These are phyloP conservation scores for Palythoa caribaeorum DNA, from an alignment of 92 coral and sea anemone genomes.

Conservation along the genomic window DNA sequence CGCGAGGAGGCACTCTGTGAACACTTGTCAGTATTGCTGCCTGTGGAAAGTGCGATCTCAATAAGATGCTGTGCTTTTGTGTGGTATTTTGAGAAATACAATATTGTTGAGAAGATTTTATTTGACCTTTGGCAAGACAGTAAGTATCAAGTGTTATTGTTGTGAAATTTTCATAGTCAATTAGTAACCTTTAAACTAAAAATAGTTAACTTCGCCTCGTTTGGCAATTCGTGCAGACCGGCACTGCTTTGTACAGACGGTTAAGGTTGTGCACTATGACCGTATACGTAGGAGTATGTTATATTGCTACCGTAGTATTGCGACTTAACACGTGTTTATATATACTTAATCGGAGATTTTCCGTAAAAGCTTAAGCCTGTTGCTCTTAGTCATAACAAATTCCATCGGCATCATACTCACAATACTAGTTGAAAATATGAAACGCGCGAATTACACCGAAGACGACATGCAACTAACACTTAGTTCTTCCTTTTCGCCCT, in stretches of 20 bases:
- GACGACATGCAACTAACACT: slow-evolving; percentile 53
- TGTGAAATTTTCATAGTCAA: neutral
- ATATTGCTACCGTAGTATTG: too few relatives aligned
- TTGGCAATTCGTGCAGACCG: neutral
- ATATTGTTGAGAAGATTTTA: neutral
- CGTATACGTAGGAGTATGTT: neutral
- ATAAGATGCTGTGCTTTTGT: too few relatives aligned
- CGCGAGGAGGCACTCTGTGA: neutral
- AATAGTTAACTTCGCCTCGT: neutral
- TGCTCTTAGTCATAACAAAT: neutral
- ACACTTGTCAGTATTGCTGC: neutral
- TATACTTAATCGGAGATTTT: too few relatives aligned
- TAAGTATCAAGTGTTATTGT: slow-evolving; percentile 4
- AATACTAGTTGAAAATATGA: neutral
- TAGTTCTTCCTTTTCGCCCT: slow-evolving; percentile 40
- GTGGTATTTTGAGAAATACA: neutral
- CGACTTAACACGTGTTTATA: too few relatives aligned
- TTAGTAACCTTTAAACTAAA: neutral
- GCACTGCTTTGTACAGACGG: neutral
- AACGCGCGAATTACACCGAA: slow-evolving; percentile 35
- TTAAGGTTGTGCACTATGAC: neutral
- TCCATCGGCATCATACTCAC: neutral
- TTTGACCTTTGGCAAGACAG: neutral
- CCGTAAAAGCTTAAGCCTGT: neutral
- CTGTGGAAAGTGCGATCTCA: too few relatives aligned